Evolutionary conservation across 1,140 invertebrate genomes (phyloP), one percentile per base, ranked within the genome.

Genomic region (Listronotus bonariensis): DNA sequence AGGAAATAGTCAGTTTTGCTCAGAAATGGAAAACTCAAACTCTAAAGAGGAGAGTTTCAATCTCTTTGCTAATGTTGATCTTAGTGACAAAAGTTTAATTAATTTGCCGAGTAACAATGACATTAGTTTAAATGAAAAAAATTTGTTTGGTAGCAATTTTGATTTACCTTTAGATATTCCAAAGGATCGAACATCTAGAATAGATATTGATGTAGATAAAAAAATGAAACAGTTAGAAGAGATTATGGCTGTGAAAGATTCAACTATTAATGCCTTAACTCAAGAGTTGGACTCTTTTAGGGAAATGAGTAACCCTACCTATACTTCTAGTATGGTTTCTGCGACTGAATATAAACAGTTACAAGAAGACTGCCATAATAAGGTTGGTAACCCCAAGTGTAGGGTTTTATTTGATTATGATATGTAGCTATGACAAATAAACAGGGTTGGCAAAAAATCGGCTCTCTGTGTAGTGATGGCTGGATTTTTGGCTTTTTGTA

Each of bases 321-420:
- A 70, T 67, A 81, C 79, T 0, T 67, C 78, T 11, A 82, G 80
- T 68, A 75, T 76, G 42, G 75, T 75, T 8, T 77, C 76, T 41
- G 80, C 80, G 0, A 83, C 82, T 1, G 82, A 83, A 56, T 83
- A 83, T 72, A 79, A 80, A 58, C 78, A 79, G 5, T 72, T 80
- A 12, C 79, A 81, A 34, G 82, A 83, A 40, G 81, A 83, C 34
- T 79, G 76, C 36, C 77, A 79, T 6, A 74, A 63, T 34, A 79
- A 79, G 61, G 74, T 72, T 70, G 65, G 56, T 26, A n/a, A n/a
- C n/a, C n/a, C n/a, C n/a, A n/a, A n/a, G n/a, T n/a, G n/a, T n/a
- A n/a, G n/a, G n/a, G n/a, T n/a, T n/a, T n/a, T n/a, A n/a, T n/a
- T n/a, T n/a, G n/a, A n/a, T n/a, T n/a, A n/a, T n/a, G n/a, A n/a